phyloP scores from a whole-genome alignment of 2,888 invertebrate species.

The Tipula helvola region DNA sequence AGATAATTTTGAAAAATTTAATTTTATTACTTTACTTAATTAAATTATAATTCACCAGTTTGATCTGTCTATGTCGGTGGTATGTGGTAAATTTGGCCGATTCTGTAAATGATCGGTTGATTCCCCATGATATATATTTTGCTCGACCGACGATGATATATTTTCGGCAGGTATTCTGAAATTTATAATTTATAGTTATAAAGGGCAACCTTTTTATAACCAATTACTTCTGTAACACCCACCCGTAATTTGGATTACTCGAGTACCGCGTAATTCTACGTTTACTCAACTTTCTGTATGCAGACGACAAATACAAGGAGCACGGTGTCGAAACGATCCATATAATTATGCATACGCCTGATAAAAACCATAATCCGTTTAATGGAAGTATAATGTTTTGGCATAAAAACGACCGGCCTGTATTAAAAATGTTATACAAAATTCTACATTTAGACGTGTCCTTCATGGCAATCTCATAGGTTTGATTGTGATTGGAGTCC shows the following conservation, averaged over 20 bases:
- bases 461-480: constrained; percentile 45
- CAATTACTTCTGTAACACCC: constrained; percentile 5
- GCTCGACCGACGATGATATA: constrained; percentile 17
- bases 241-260: constrained; percentile 21
- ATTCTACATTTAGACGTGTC: constrained; percentile 60
- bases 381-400: constrained; percentile 32
- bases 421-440: constrained; percentile 55
- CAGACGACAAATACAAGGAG: constrained; percentile 42
- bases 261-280: constrained; percentile 14
- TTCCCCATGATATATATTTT: constrained; percentile 18
- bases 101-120: background rate
- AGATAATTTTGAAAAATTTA: background rate
- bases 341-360: constrained; percentile 41
- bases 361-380: constrained; percentile 59
- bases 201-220: no score
- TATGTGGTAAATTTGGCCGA: background rate
- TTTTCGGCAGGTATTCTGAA: constrained; percentile 19
- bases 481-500: constrained; percentile 54
- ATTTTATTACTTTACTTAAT: background rate
- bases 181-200: background rate
- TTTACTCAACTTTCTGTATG: constrained; percentile 26
- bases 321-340: constrained; percentile 50
- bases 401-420: constrained; percentile 41
- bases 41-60: constrained; percentile 10
- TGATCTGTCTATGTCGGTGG: constrained; percentile 5